Conservation (phyloP, 2,113 vertebrate species). For the Ictalurus furcatus region DNA sequence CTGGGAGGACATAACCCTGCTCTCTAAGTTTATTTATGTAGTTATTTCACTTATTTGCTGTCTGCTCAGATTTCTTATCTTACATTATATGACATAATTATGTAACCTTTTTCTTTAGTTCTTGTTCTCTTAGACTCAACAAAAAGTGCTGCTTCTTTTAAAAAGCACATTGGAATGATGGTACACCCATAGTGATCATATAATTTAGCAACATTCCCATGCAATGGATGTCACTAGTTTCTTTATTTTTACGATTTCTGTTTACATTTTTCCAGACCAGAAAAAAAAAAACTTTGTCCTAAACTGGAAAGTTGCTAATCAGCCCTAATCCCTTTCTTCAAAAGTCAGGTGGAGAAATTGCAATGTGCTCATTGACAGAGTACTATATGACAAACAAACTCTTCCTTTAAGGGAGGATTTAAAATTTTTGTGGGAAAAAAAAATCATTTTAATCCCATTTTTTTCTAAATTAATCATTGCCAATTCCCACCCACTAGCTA, state of each 20-base stretch:
- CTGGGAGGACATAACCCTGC: neutral
- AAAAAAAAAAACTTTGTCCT: neutral
- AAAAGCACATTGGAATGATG: neutral
- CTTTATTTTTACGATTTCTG: neutral
- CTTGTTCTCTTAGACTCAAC: neutral
- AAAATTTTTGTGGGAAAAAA: neutral
- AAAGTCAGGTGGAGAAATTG: neutral
- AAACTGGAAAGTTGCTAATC: neutral
- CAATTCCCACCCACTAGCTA: neutral
- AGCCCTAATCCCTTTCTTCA: neutral
- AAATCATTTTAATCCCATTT: neutral
- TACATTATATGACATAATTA: neutral
- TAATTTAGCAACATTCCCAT: neutral
- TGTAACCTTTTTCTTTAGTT: neutral
- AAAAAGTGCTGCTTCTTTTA: neutral
- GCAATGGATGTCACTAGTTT: neutral
- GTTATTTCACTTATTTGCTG: neutral
- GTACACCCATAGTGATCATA: neutral
- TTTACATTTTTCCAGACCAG: neutral
- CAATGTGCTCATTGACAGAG: neutral
- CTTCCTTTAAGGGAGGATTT: neutral
- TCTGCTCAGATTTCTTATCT: neutral
- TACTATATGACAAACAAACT: neutral
- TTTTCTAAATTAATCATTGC: neutral
- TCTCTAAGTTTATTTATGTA: neutral